Base-by-base conservation (phyloP, 2,888 invertebrate genomes). In the Idaea biselata region DNA sequence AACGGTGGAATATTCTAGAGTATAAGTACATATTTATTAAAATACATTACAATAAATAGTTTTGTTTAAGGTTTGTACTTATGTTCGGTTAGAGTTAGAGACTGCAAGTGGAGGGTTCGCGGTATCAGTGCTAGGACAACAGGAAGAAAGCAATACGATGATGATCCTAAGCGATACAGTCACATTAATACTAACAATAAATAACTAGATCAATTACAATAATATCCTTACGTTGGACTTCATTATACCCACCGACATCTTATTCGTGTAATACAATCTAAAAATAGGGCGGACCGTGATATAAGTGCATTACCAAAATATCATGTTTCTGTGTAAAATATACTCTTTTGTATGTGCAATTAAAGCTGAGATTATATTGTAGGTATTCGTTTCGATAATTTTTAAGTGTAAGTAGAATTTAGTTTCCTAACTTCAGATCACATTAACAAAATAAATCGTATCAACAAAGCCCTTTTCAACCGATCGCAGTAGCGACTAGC, bases 231-330 rank as follows among this genome's bases (percentile, higher is more conserved):
- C 68, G 72, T 72, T 73, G 79, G 80, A 79, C 76, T 76, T 67
- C 60, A 69, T 68, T 62, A 71, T 59, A 25, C 58, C 60, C 64
- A 72, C 73, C 71, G 68, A 74, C 69, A 76, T 74, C 77, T 66
- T 74, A 60, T 68, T 58, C 70, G 68, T 73, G 83, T 73, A 82
- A 81, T 78, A 82, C 74, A 70, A 71, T 88, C 87, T 88, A 89
- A 89, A 89, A 90, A 89, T 87, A 91, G 86, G 89, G 87, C 85
- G 87, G 86, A 82, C 77, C 69, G 88, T 88, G 88, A 83, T 81
- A 86, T 18, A 82, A 90, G 89, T 90, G 89, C 85, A 78, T 76
- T 87, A 86, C 80, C 83, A 88, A 88, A 88, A 90, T 90, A 90
- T 80, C 78, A 79, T 70, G 78, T 74, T 60, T 82, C 83, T 78